Evolutionary conservation across 2,113 vertebrate species (phyloP).

Genomic region (Nannospalax galili): DNA sequence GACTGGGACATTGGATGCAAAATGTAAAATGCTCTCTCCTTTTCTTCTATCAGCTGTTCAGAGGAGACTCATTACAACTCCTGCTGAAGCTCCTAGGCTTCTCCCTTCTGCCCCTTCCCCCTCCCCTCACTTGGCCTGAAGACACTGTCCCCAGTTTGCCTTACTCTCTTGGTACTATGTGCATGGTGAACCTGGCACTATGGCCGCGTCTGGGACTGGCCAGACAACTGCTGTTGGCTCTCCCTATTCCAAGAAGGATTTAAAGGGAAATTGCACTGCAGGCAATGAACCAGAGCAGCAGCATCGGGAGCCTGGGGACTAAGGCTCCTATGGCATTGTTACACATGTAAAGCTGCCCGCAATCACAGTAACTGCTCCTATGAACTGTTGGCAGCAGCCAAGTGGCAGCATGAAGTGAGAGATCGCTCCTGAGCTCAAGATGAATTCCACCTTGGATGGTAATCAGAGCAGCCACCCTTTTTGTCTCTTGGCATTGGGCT

Average conservation of each 20-base stretch:
- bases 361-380: conserved; percentile 86
- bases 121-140: conserved; percentile 74
- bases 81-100: conserved; percentile 81
- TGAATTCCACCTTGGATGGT: conserved; percentile 94
- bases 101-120: conserved; percentile 76
- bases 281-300: conserved; percentile 83
- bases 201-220: conserved; percentile 76
- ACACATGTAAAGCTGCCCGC: conserved; percentile 78
- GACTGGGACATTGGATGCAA: conserved; percentile 65
- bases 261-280: conserved; percentile 83
- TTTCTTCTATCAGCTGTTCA: conserved; percentile 87
- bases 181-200: conserved; percentile 72
- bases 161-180: conserved; percentile 68
- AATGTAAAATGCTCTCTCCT: conserved; percentile 83
- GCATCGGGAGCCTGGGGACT: conserved; percentile 80
- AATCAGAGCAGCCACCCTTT: conserved; percentile 92
- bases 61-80: conserved; percentile 83
- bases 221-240: conserved; percentile 78
- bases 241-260: conserved; percentile 77
- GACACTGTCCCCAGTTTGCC: conserved; percentile 77
- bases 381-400: conserved; percentile 84
- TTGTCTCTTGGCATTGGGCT: conserved; percentile 94
- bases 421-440: conserved; percentile 88
- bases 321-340: conserved; percentile 82
- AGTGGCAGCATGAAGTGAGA: conserved; percentile 84